Conservation (phyloP, 2,888 invertebrate genomes). For the Abrostola tripartita region DNA sequence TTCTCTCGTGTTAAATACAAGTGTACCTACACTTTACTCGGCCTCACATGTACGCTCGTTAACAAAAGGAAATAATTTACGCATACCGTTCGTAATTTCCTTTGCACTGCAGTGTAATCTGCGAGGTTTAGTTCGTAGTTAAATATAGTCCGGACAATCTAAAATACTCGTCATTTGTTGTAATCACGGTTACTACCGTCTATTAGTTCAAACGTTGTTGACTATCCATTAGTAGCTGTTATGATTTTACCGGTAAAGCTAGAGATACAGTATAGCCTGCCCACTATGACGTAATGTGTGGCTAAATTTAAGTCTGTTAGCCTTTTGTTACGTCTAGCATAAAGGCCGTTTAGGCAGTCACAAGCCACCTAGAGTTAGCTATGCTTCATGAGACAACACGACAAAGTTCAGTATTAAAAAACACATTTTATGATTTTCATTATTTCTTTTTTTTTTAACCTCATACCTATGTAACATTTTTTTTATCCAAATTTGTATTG, state of each 20-base stretch:
- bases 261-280: not conserved
- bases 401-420: too few relatives aligned
- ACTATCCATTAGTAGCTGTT: constrained; percentile 14
- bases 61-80: constrained; percentile 65
- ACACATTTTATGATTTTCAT: too few relatives aligned
- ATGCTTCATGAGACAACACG: too few relatives aligned
- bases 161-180: constrained; percentile 33
- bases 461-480: too few relatives aligned
- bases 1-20: constrained; percentile 42
- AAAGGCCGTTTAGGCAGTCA: too few relatives aligned
- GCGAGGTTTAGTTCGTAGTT: constrained; percentile 25
- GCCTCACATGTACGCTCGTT: constrained; percentile 49
- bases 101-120: constrained; percentile 48
- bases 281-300: too few relatives aligned
- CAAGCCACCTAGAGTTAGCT: too few relatives aligned
- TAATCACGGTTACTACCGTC: constrained; percentile 18
- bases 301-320: too few relatives aligned
- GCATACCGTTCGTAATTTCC: constrained; percentile 57
- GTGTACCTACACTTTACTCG: constrained; percentile 39
- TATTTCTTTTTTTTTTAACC: too few relatives aligned
- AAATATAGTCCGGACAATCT: constrained; percentile 18
- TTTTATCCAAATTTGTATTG: too few relatives aligned
- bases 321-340: too few relatives aligned
- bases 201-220: constrained; percentile 17
- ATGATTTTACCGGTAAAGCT: not conserved